Conservation (phyloP, 2,888 invertebrate genomes). For the Mythimna loreyi region DNA sequence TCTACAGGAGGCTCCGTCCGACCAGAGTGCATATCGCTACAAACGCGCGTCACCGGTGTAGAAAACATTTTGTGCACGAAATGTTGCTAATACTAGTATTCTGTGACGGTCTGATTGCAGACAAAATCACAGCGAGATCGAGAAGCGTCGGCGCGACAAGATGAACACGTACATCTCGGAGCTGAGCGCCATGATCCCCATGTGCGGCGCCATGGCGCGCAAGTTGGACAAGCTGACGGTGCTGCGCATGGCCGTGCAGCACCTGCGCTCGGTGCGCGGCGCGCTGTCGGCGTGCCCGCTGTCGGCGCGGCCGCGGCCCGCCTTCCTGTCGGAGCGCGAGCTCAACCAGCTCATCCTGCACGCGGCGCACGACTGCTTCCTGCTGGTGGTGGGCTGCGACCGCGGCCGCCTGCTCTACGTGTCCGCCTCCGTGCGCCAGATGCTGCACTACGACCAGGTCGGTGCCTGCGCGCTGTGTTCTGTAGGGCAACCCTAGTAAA, state of each 20-base stretch:
- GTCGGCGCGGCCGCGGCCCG: constrained; percentile 94
- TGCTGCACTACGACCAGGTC: constrained; percentile 96
- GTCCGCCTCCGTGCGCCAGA: constrained; percentile 96
- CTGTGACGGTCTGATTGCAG: constrained; percentile 82
- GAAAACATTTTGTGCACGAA: background rate
- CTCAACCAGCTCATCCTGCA: constrained; percentile 96
- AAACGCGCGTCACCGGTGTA: too few relatives aligned
- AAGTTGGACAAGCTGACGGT: constrained; percentile 98
- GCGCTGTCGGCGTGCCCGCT: constrained; percentile 91
- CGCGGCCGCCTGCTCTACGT: constrained; percentile 97
- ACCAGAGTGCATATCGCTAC: too few relatives aligned
- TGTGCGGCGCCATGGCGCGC: constrained; percentile 98
- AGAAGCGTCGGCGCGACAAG: constrained; percentile 98
- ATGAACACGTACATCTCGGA: constrained; percentile 99
- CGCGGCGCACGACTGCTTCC: constrained; percentile 96
- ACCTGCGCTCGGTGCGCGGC: constrained; percentile 93
- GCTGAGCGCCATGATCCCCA: constrained; percentile 96
- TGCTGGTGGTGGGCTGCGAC: constrained; percentile 98
- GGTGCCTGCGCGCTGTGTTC: constrained; percentile 49
- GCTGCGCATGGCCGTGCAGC: constrained; percentile 98
- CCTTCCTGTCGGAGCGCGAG: constrained; percentile 96
- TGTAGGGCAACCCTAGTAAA: too few relatives aligned
- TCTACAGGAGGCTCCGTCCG: too few relatives aligned
- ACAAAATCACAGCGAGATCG: constrained; percentile 99
- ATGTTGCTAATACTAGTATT: background rate